These are phyloP conservation scores for Euproctis similis DNA, from an alignment of 2,888 invertebrate genomes.

Conservation along the genomic window DNA sequence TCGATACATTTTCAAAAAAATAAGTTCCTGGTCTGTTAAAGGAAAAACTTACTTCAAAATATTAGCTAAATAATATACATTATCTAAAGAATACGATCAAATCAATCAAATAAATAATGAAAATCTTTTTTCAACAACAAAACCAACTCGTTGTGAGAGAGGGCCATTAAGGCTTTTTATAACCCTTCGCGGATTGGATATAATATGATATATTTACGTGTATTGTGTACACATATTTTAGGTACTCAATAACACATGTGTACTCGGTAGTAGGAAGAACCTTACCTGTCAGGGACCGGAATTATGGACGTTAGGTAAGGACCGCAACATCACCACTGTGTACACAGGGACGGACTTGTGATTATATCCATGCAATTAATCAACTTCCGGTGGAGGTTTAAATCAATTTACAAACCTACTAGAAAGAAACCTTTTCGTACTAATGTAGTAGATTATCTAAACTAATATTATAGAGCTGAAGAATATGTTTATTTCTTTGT, in stretches of 20 bases:
- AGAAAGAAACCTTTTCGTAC: no score
- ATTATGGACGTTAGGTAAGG: slow-evolving; percentile 18
- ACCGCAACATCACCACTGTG: slow-evolving; percentile 11
- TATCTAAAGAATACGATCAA: neutral
- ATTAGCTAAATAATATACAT: no score
- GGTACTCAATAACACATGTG: slow-evolving; percentile 2
- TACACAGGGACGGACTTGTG: slow-evolving; percentile 9
- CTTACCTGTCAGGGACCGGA: slow-evolving; percentile 28
- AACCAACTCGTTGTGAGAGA: slow-evolving; percentile 3
- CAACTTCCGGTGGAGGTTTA: no score
- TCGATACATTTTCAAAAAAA: no score
- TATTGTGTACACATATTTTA: slow-evolving; percentile 5
- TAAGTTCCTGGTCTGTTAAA: no score
- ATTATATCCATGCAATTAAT: no score
- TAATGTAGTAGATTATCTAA: no score
- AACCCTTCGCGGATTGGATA: slow-evolving; percentile 6
- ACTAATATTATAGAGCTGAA: no score
- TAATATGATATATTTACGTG: no score
- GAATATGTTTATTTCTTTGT: no score
- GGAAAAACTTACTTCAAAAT: no score
- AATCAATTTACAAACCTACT: no score
- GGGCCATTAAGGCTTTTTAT: slow-evolving; percentile 9
- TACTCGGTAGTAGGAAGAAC: slow-evolving; percentile 3
- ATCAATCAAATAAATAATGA: slow-evolving; percentile 9
- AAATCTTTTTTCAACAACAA: slow-evolving; percentile 4